Percentiles rank a stretch among this genome's conserved stretches.
Evolutionary conservation across 2,113 vertebrate species (phyloP).

Genomic region (Corythoichthys haematopterus): DNA sequence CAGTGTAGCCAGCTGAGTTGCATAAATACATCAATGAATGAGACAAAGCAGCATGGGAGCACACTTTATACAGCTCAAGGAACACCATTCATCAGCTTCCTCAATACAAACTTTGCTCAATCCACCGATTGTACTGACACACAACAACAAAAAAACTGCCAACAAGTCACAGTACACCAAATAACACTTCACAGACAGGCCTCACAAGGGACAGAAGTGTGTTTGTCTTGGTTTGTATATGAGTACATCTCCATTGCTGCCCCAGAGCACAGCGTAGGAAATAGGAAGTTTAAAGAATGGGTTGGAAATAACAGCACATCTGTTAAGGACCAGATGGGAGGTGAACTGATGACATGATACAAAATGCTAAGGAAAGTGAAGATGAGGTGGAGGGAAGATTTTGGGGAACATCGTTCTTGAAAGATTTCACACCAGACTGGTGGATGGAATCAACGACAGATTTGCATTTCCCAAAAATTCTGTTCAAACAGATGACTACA

Average conservation of each 20-base stretch:
- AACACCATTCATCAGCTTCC: slow-evolving; percentile 50
- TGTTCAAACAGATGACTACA: neutral
- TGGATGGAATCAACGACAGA: neutral
- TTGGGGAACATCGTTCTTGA: neutral
- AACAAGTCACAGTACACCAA: slow-evolving; percentile 54
- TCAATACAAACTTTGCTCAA: slow-evolving; percentile 32
- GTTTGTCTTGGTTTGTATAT: slow-evolving; percentile 6
- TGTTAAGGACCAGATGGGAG: slow-evolving; percentile 30
- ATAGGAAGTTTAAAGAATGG: slow-evolving; percentile 5
- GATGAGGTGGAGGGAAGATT: neutral
- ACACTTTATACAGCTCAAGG: slow-evolving; percentile 36
- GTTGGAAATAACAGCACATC: slow-evolving; percentile 19
- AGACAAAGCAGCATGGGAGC: slow-evolving; percentile 42
- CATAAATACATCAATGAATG: slow-evolving; percentile 59
- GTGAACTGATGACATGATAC: slow-evolving; percentile 20
- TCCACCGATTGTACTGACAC: slow-evolving; percentile 40
- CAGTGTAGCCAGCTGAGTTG: slow-evolving; percentile 49
- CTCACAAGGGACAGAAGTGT: slow-evolving; percentile 4
- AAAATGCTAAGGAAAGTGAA: neutral
- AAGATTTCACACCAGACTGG: neutral
- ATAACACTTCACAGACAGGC: slow-evolving; percentile 44
- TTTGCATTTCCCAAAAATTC: neutral
- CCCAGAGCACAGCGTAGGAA: neutral
- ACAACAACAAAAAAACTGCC: slow-evolving; percentile 42
- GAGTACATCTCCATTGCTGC: slow-evolving; percentile 5